Base-by-base conservation (phyloP, 2,888 invertebrate species). In the Plebejus anna region DNA sequence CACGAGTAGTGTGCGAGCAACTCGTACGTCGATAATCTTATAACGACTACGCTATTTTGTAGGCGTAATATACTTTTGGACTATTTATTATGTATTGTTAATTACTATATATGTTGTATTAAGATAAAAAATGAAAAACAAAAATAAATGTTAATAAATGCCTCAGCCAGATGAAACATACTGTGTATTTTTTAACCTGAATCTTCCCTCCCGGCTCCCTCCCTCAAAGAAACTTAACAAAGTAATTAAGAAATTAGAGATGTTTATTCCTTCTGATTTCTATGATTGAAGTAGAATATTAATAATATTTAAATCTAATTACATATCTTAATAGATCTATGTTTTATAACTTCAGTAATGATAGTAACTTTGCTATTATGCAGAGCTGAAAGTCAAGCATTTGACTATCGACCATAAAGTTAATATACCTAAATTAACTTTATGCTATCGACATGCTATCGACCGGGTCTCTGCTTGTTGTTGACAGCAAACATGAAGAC, bases 11-110 rank as follows among this genome's bases (percentile, higher is more conserved):
- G 86, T 88, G 83, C 84, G 84, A 86, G 90, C 92, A 92, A 92
- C 92, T 93, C 91, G 87, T 89, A 87, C 90, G 93, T 90, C 92
- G 90, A 90, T 92, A 91, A 92, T 91, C 93, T 92, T 91, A 92
- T 92, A 93, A 92, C 92, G 91, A 92, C 92, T 93, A 92, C 93
- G 92, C 93, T 92, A 91, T 92, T 94, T 94, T 91, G 93, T 94
- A 93, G 92, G 93, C 94, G 94, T 93, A 92, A 94, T 94, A 94
- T 94, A 94, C 93, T 94, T 94, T 94, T 94, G 92, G 94, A 94
- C 92, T 93, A 93, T 94, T 94, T 94, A 94, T 93, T 94, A 94
- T 91, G 93, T 94, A 93, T 92, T 94, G 93, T 94, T 94, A 93
- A 94, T 93, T 93, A 94, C 93, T 93, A 94, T 93, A 92, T 94